A percentile compares a stretch with the other conserved stretches of the same genome.
phyloP scores from a whole-genome alignment of 1,140 invertebrate species.

The Lordiphosa collinella region DNA sequence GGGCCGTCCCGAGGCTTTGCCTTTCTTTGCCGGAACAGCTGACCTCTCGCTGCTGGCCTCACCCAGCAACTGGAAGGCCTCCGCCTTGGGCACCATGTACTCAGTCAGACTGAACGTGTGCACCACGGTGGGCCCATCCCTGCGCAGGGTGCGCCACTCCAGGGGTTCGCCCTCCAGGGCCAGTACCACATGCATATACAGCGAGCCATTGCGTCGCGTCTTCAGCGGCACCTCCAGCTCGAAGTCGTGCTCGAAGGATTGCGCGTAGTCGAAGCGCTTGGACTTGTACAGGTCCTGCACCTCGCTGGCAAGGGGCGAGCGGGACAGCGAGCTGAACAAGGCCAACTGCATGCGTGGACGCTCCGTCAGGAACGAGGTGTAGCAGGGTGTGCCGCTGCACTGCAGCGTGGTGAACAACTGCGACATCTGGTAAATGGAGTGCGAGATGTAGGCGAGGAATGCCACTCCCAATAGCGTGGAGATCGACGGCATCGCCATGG shows the following conservation, averaged over 20 bases:
- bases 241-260: slow-evolving; percentile 80
- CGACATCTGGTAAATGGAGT: slow-evolving; percentile 87
- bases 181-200: slow-evolving; percentile 85
- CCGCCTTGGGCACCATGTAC: slow-evolving; percentile 86
- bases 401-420: slow-evolving; percentile 86
- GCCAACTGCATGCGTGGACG: slow-evolving; percentile 82
- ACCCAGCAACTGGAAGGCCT: slow-evolving; percentile 87
- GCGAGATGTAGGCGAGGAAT: slow-evolving; percentile 85
- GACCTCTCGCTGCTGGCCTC: slow-evolving; percentile 78
- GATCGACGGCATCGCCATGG: slow-evolving; percentile 69
- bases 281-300: slow-evolving; percentile 72
- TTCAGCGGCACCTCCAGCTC: slow-evolving; percentile 84
- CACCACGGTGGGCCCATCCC: slow-evolving; percentile 81
- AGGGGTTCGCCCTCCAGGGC: slow-evolving; percentile 80
- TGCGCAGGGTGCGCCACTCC: slow-evolving; percentile 80
- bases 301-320: slow-evolving; percentile 79
- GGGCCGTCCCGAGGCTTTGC: slow-evolving; percentile 6
- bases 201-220: slow-evolving; percentile 88
- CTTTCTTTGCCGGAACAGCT: background rate
- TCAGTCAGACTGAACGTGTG: slow-evolving; percentile 84
- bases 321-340: slow-evolving; percentile 82
- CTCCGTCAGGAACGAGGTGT: slow-evolving; percentile 82
- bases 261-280: slow-evolving; percentile 81
- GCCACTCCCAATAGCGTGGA: slow-evolving; percentile 82
- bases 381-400: slow-evolving; percentile 84